phyloP scores from a whole-genome alignment of 2,113 vertebrate genomes.

The Strix aluco region DNA sequence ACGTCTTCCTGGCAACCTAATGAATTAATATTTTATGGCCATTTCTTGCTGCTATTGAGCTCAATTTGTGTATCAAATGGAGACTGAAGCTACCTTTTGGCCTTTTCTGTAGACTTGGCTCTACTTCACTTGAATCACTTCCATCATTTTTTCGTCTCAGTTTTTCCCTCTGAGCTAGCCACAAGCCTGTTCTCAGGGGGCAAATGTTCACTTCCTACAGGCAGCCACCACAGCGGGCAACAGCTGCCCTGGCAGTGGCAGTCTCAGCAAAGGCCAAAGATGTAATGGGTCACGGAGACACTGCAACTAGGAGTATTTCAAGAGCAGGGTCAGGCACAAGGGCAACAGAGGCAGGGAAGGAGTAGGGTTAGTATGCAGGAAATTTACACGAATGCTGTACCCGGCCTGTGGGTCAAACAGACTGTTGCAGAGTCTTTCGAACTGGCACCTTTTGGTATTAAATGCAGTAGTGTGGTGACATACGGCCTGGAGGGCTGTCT shows the following conservation, averaged over 20 bases:
- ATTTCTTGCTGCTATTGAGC: slow-evolving; percentile 58
- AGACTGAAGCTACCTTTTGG: slow-evolving; percentile 48
- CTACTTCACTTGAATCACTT: background rate
- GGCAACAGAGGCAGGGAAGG: background rate
- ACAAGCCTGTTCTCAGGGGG: background rate
- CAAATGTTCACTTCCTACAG: background rate
- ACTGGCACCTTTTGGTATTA: slow-evolving; percentile 20
- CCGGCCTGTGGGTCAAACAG: background rate
- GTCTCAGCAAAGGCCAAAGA: slow-evolving; percentile 36
- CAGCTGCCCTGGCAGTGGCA: background rate
- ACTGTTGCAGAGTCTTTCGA: background rate
- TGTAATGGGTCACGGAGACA: background rate
- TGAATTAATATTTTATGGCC: slow-evolving; percentile 57
- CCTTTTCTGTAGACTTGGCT: slow-evolving; percentile 24
- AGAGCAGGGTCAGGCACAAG: background rate
- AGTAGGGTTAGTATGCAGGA: background rate
- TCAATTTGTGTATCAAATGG: slow-evolving; percentile 48
- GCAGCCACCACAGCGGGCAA: background rate
- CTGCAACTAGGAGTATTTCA: background rate
- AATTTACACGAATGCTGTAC: background rate
- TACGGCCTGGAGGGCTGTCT: background rate
- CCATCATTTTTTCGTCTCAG: background rate
- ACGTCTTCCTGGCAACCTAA: slow-evolving; percentile 55
- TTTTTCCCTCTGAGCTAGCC: background rate
- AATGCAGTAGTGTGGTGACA: background rate